Base-by-base conservation (phyloP, 1,140 invertebrate genomes). In the Galleria mellonella region DNA sequence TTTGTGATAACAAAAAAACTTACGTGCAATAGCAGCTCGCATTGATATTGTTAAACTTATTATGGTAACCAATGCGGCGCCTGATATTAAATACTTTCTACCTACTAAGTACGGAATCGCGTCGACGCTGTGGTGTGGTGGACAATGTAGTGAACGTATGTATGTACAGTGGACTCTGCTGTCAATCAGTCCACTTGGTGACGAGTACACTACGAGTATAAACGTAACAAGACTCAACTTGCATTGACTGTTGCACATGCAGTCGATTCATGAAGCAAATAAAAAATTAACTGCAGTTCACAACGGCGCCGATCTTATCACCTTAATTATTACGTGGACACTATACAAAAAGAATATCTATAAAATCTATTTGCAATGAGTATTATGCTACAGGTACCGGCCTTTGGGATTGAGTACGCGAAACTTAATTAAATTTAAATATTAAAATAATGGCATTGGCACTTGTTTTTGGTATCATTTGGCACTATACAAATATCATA, bases 381-480 rank as follows among this genome's bases (percentile, higher is more conserved):
- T 83, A 87, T 85, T 79, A 72, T 67, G 54, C 48, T 76, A 78
- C 77, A 86, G 84, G 81, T 85, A 87, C 83, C 70, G 77, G 63
- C 69, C 68, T 76, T 69, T 67, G 59, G 62, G 50, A 52, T 56
- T 60, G n/a, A 47, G 41, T 52, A 59, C 55, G 35, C 57, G 54
- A 46, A 55, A 62, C 44, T 57, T 57, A 41, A 58, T 45, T 42
- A 58, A 59, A 42, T 36, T 46, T 43, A 52, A 58, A 50, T 61
- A 42, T 55, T 43, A 48, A 45, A 49, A 40, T 47, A 54, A 52
- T 43, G 9, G 35, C 32, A 50, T 70, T 78, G 67, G 70, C 55
- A 61, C 47, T 61, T 15, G 33, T 55, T 64, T 23, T 23, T 23
- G 17, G 17, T 56, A 45, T 43, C 42, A 55, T 71, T 79, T 79